Evolutionary conservation across 2,113 vertebrate genomes (phyloP).

Genomic region (Chionodraco myersi): DNA sequence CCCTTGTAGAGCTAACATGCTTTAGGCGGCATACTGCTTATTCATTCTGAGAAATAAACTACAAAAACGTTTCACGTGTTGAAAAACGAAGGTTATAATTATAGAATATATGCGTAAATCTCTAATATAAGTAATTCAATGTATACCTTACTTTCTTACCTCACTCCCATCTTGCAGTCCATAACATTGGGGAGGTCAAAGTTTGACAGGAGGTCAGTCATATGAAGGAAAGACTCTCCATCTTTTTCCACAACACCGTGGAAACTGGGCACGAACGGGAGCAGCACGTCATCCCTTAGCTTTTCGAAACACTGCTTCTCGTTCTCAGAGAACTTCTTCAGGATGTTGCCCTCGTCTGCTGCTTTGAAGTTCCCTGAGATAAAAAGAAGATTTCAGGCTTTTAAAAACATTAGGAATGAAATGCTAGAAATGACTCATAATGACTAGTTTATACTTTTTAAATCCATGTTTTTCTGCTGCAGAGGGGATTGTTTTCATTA

Average conservation of each 20-base stretch:
- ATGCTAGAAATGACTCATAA: no score
- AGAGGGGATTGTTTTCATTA: not conserved
- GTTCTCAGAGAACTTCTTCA: slow-evolving; percentile 94
- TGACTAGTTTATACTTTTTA: not conserved
- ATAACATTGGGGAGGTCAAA: slow-evolving; percentile 95
- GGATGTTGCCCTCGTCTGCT: slow-evolving; percentile 91
- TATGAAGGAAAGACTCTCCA: slow-evolving; percentile 92
- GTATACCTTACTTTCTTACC: slow-evolving; percentile 75
- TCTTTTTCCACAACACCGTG: slow-evolving; percentile 92
- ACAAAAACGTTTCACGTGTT: not conserved
- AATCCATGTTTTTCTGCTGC: not conserved
- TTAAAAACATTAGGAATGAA: not conserved
- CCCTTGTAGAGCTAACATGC: slow-evolving; percentile 50
- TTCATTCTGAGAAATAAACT: no score
- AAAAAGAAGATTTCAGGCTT: slow-evolving; percentile 14
- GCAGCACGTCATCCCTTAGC: slow-evolving; percentile 87
- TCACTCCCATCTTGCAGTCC: slow-evolving; percentile 98
- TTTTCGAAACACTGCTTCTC: slow-evolving; percentile 92
- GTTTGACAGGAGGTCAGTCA: slow-evolving; percentile 91
- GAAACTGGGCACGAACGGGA: slow-evolving; percentile 89
- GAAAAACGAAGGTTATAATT: not conserved
- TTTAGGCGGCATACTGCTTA: slow-evolving; percentile 7
- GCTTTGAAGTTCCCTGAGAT: slow-evolving; percentile 94
- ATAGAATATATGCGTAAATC: not conserved
- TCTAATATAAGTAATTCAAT: not conserved